A percentile compares a stretch with the other conserved stretches of the same genome.
Evolutionary conservation across 1,140 invertebrate genomes (phyloP).

Genomic region (Nephila pilipes): DNA sequence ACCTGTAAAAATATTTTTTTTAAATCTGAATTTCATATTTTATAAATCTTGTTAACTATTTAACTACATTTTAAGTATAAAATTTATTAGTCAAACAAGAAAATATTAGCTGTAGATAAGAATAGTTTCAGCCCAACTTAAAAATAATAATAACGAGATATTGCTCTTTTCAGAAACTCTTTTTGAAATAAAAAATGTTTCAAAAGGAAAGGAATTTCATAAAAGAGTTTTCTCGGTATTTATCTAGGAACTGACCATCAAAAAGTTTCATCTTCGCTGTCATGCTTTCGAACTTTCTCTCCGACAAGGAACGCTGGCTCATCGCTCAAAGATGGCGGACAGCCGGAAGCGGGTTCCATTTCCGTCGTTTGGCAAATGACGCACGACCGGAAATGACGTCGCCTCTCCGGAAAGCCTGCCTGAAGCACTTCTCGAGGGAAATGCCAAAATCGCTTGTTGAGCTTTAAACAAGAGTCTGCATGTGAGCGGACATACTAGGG

Average conservation of each 20-base stretch:
- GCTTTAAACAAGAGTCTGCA: neutral
- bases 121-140: no score
- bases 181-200: no score
- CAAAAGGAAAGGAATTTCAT: neutral
- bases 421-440: constrained; percentile 2
- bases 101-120: no score
- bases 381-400: constrained; percentile 67
- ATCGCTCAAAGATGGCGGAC: constrained; percentile 54
- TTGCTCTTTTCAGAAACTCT: no score
- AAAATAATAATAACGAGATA: no score
- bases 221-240: neutral
- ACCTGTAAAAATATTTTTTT: no score
- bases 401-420: constrained; percentile 27
- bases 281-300: neutral
- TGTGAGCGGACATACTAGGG: neutral
- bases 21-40: no score
- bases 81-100: no score
- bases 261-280: constrained; percentile 55
- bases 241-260: constrained; percentile 38
- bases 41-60: no score
- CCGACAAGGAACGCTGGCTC: neutral
- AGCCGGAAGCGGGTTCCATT: constrained; percentile 70
- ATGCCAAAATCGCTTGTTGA: constrained; percentile 34
- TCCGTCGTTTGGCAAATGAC: constrained; percentile 71
- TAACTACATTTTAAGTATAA: no score